A percentile compares a stretch with the other conserved stretches of the same genome.
Conservation (phyloP, 1,140 invertebrate genomes). For the Leptopilina boulardi region DNA sequence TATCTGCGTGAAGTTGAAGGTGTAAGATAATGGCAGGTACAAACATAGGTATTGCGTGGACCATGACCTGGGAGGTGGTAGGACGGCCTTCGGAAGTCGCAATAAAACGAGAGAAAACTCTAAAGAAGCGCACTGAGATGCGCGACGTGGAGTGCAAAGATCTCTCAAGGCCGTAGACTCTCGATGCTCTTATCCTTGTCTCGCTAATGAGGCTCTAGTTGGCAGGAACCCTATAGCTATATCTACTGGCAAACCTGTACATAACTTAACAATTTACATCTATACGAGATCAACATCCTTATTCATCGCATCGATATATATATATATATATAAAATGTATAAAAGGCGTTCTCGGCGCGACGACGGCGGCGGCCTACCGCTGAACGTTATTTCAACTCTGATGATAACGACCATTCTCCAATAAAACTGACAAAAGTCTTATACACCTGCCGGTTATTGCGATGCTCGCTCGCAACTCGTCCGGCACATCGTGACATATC, state of each 20-base stretch:
- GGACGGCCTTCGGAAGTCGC: constrained; percentile 63
- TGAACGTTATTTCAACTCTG: constrained; percentile 5
- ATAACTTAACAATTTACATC: constrained; percentile 18
- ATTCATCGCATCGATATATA: background rate
- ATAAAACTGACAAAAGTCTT: constrained; percentile 38
- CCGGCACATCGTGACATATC: constrained; percentile 40
- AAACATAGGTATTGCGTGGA: constrained; percentile 53
- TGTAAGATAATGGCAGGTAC: constrained; percentile 1
- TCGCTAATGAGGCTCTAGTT: constrained; percentile 66
- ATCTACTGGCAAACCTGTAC: background rate
- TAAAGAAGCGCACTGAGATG: constrained; percentile 57
- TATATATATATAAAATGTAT: background rate
- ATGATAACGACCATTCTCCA: constrained; percentile 1
- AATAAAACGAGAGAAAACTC: constrained; percentile 53
- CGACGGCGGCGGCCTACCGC: background rate
- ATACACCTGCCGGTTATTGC: constrained; percentile 34
- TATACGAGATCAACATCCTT: constrained; percentile 35
- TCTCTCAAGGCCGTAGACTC: constrained; percentile 68
- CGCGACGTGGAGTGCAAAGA: constrained; percentile 70
- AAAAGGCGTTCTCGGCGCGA: background rate
- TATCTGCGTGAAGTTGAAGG: background rate
- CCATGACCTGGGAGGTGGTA: constrained; percentile 65
- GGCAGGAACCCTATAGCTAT: background rate
- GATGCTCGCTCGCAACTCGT: background rate
- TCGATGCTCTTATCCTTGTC: constrained; percentile 63